phyloP scores from a whole-genome alignment of 1,140 invertebrate species.

The Orussus abietinus region DNA sequence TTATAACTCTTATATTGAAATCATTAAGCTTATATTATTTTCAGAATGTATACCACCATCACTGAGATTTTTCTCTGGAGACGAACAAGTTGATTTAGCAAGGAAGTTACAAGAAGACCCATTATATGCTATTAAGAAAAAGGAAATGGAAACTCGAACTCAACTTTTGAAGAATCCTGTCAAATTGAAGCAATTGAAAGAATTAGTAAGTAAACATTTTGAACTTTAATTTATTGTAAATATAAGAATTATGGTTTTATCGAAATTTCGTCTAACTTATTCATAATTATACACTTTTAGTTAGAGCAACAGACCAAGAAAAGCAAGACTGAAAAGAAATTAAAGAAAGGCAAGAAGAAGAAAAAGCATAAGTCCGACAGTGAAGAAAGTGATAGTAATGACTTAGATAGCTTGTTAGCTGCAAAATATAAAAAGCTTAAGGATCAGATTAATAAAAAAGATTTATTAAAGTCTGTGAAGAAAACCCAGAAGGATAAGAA shows the following conservation, averaged over 20 bases:
- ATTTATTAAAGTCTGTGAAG: constrained; percentile 41
- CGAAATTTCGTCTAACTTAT: constrained; percentile 10
- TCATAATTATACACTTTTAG: constrained; percentile 24
- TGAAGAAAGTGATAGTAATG: constrained; percentile 31
- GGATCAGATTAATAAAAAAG: constrained; percentile 36
- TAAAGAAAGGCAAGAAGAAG: constrained; percentile 52
- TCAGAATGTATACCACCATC: constrained; percentile 72
- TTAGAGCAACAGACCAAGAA: constrained; percentile 46
- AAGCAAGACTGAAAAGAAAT: constrained; percentile 38
- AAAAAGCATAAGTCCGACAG: constrained; percentile 54
- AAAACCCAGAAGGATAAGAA: constrained; percentile 33
- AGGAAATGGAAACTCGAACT: constrained; percentile 76
- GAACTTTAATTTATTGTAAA: constrained; percentile 12
- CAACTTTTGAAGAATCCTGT: constrained; percentile 87
- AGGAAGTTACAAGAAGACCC: constrained; percentile 90
- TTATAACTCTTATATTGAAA: constrained; percentile 15
- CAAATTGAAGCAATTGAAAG: constrained; percentile 77
- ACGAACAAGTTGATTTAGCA: constrained; percentile 72
- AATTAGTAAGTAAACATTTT: constrained; percentile 63
- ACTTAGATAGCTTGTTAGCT: constrained; percentile 42
- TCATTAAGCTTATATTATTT: constrained; percentile 13
- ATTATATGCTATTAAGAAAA: constrained; percentile 77
- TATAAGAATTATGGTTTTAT: constrained; percentile 5
- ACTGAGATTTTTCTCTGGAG: constrained; percentile 60
- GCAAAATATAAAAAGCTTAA: constrained; percentile 48